Conservation (phyloP, 1,140 invertebrate species). For the Zaprionus ghesquierei region DNA sequence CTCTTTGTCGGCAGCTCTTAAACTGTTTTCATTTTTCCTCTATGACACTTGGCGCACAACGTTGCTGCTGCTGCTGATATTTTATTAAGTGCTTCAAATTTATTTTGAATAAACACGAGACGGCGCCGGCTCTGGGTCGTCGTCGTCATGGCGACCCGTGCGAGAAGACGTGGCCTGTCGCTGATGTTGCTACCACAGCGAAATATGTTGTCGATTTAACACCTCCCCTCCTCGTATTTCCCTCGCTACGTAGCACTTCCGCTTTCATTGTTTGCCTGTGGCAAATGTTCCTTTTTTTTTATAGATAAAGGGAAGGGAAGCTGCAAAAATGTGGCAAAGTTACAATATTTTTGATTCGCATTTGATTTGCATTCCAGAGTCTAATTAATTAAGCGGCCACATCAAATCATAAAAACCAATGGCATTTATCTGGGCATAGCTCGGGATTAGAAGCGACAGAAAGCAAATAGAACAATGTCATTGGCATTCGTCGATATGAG, state of each 20-base stretch:
- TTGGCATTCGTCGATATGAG: slow-evolving; percentile 55
- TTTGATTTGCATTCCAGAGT: slow-evolving; percentile 60
- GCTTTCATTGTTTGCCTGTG: slow-evolving; percentile 40
- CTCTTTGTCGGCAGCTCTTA: slow-evolving; percentile 1
- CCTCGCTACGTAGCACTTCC: background rate
- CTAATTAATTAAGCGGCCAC: slow-evolving; percentile 62
- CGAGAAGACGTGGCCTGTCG: background rate
- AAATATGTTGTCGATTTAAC: slow-evolving; percentile 13
- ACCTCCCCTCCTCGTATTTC: background rate
- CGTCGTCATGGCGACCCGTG: slow-evolving; percentile 9
- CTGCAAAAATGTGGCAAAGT: background rate
- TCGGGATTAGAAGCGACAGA: slow-evolving; percentile 9
- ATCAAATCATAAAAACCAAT: slow-evolving; percentile 29
- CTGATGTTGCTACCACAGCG: background rate
- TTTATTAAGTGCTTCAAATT: slow-evolving; percentile 43
- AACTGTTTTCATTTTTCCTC: slow-evolving; percentile 9
- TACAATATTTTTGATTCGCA: slow-evolving; percentile 17
- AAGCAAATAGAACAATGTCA: slow-evolving; percentile 43
- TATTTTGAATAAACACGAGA: slow-evolving; percentile 44
- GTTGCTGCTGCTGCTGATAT: slow-evolving; percentile 22
- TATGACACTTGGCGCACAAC: slow-evolving; percentile 11
- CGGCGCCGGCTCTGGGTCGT: slow-evolving; percentile 16
- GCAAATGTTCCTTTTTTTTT: slow-evolving; percentile 38
- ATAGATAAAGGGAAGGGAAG: background rate
- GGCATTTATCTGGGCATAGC: slow-evolving; percentile 38